These are phyloP conservation scores for Poecilus cupreus DNA, from an alignment of 2,888 invertebrate species.

Conservation along the genomic window DNA sequence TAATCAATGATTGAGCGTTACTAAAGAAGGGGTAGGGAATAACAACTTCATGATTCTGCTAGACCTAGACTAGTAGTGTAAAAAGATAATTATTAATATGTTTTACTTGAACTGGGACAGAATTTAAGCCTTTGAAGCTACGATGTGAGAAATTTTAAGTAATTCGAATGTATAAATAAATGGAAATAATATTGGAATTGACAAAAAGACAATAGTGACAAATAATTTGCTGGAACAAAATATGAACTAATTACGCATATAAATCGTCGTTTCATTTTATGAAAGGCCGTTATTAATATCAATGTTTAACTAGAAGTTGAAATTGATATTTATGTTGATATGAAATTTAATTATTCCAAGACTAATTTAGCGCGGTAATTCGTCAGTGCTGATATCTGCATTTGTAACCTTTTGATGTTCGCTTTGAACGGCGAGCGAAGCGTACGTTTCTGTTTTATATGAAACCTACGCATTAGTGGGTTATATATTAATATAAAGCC, in stretches of 20 bases:
- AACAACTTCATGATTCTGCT: no score
- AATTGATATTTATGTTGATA: conserved; percentile 51
- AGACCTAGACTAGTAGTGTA: no score
- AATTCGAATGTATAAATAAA: neutral
- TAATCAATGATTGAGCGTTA: no score
- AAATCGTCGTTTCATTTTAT: conserved; percentile 36
- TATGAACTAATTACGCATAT: conserved; percentile 21
- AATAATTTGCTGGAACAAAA: conserved; percentile 9
- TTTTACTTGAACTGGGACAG: no score
- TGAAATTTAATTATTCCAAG: conserved; percentile 46
- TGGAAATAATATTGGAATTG: neutral
- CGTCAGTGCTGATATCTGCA: conserved; percentile 47
- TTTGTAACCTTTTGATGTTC: conserved; percentile 50
- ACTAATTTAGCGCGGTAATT: conserved; percentile 43
- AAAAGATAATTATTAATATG: no score
- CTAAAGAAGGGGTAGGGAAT: no score
- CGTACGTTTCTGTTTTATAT: conserved; percentile 8
- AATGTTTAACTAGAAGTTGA: conserved; percentile 38
- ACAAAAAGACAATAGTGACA: conserved; percentile 14
- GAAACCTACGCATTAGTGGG: conserved; percentile 24
- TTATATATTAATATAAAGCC: conserved; percentile 29
- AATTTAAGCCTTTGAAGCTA: no score
- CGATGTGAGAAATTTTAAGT: no score
- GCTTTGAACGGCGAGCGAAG: conserved; percentile 26
- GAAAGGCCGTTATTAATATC: conserved; percentile 41